These are phyloP conservation scores for Amphiura filiformis DNA, from an alignment of 35 echinoderm and acorn worm species.

Conservation along the genomic window DNA sequence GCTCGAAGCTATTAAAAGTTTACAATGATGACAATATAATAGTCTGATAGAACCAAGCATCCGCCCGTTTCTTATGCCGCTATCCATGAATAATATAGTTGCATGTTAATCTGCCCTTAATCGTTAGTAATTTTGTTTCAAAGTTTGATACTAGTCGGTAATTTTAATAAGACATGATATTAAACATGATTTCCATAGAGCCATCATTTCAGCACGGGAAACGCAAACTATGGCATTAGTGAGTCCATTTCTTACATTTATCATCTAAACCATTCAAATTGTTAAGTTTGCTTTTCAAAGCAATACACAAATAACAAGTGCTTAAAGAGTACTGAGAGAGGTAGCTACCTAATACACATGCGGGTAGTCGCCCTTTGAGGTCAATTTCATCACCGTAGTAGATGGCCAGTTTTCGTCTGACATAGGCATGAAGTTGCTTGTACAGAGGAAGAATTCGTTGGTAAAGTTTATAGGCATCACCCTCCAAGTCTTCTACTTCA, in stretches of 20 bases:
- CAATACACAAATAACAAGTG: neutral
- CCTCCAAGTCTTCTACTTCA: slow-evolving; percentile 50
- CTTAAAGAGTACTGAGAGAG: neutral
- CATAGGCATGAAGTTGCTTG: slow-evolving; percentile 85
- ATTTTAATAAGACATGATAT: too few species aligned
- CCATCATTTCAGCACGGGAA: neutral
- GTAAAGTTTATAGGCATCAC: slow-evolving; percentile 69
- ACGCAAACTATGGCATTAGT: neutral
- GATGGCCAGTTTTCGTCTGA: slow-evolving; percentile 52
- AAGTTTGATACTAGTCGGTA: too few species aligned
- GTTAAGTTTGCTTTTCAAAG: too few species aligned
- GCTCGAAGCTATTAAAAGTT: too few species aligned
- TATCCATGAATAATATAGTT: too few species aligned
- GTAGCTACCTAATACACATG: slow-evolving; percentile 58
- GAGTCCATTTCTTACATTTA: neutral
- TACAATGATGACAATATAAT: too few species aligned
- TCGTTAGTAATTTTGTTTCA: too few species aligned
- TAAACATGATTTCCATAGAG: too few species aligned
- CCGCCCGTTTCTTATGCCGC: too few species aligned
- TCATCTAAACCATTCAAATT: too few species aligned
- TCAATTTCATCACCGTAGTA: slow-evolving; percentile 69
- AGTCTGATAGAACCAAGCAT: too few species aligned
- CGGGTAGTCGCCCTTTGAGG: slow-evolving; percentile 41
- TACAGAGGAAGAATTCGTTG: slow-evolving; percentile 82
- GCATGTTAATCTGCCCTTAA: too few species aligned